A percentile compares a stretch with the other conserved stretches of the same genome.
Conservation (phyloP, 2,888 invertebrate species). For the Prosapia bicincta region DNA sequence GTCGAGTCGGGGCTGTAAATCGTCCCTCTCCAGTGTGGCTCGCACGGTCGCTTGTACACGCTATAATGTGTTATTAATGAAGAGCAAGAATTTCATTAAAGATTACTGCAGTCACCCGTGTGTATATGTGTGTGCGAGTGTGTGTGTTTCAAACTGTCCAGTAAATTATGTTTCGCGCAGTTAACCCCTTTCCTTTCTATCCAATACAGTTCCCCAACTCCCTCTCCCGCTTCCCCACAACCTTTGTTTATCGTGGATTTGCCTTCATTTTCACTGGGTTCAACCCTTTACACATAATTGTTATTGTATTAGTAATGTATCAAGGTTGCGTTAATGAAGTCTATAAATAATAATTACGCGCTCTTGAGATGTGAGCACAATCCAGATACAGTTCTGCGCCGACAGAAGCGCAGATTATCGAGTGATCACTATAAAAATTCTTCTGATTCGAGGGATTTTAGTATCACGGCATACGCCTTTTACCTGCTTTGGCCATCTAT, state of each 20-base stretch:
- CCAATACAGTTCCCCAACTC: background rate
- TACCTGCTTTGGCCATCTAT: too few species aligned
- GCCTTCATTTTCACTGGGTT: background rate
- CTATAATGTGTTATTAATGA: slow-evolving; percentile 41
- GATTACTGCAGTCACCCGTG: slow-evolving; percentile 35
- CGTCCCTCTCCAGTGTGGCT: slow-evolving; percentile 25
- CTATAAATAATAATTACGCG: too few species aligned
- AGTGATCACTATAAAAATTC: too few species aligned
- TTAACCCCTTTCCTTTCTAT: slow-evolving; percentile 9
- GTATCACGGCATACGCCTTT: too few species aligned
- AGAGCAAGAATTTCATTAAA: slow-evolving; percentile 41
- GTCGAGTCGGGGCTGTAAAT: slow-evolving; percentile 36
- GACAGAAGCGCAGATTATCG: too few species aligned
- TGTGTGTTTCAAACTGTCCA: slow-evolving; percentile 34
- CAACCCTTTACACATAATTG: background rate
- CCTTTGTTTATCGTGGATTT: background rate
- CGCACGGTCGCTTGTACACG: slow-evolving; percentile 25
- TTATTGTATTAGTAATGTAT: background rate
- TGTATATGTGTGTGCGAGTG: slow-evolving; percentile 17
- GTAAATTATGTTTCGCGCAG: slow-evolving; percentile 34
- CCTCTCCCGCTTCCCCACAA: background rate
- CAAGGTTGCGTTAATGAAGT: too few species aligned
- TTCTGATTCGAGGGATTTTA: too few species aligned
- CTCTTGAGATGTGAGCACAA: too few species aligned
- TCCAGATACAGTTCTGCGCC: too few species aligned